phyloP scores from a whole-genome alignment of 1,140 invertebrate genomes.

The Diprion similis region DNA sequence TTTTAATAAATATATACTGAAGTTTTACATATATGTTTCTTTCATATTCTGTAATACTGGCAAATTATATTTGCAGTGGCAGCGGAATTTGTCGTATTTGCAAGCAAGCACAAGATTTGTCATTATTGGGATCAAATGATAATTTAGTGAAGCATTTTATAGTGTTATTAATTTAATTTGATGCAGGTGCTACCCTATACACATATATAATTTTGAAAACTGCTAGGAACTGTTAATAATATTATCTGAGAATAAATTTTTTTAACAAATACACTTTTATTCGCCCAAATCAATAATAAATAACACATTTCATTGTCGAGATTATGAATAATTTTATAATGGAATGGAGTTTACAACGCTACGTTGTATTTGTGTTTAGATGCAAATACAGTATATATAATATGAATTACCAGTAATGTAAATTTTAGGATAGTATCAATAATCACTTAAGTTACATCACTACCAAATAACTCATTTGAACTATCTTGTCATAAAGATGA shows the following conservation, averaged over 20 bases:
- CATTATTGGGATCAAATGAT: no score
- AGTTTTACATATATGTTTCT: not conserved
- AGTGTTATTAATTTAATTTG: no score
- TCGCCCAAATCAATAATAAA: constrained; percentile 5
- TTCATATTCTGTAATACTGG: not conserved
- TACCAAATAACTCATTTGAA: no score
- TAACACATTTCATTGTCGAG: not conserved
- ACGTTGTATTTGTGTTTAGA: not conserved
- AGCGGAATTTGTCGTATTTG: no score
- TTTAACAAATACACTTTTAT: not conserved
- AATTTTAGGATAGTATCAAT: not conserved
- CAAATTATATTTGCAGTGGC: no score
- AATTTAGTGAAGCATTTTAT: no score
- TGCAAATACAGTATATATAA: not conserved
- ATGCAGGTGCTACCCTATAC: no score
- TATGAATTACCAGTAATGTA: not conserved
- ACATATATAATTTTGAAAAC: no score
- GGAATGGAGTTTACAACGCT: not conserved
- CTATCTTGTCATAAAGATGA: not conserved
- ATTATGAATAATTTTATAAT: constrained; percentile 2
- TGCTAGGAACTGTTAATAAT: no score
- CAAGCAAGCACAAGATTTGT: no score
- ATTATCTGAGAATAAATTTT: constrained; percentile 1
- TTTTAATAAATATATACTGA: not conserved
- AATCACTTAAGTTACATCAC: not conserved